Evolutionary conservation across 2,888 invertebrate genomes (phyloP), one percentile per base, ranked within the genome.

Genomic region (Parascotia fuliginaria): DNA sequence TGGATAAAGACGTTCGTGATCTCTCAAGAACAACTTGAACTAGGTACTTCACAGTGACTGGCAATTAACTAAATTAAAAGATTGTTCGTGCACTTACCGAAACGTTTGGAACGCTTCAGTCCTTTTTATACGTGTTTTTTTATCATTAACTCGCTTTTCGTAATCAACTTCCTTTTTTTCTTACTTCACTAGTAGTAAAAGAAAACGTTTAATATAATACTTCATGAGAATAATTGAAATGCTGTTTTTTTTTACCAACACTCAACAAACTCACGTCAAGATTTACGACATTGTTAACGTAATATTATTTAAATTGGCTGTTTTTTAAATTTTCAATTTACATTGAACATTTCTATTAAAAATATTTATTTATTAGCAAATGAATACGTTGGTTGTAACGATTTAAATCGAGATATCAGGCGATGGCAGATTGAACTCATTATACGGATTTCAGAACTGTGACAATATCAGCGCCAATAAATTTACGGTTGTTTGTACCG

Each of bases 1-100:
- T 91, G 91, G 89, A 90, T 90, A 91, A 91, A 91, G 91, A 92
- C 91, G 86, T 87, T 84, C 88, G 84, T 89, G 91, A 91, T 89
- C 89, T 90, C 87, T 92, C 84, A 85, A 89, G 89, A 89, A 86
- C 87, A 83, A 84, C 89, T 90, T 84, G 79, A 89, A 85, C 81
- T 84, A n/a, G n/a, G n/a, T n/a, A 83, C 89, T 89, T 80, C 81
- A 83, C 83, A 82, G 88, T 86, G 87, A 89, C 88, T 89, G 81
- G 86, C 89, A 89, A 92, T 91, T 91, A 91, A 89, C 85, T 88
- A 89, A 92, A 92, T 90, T 90, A 90, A 91, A 90, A 91, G 89
- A 91, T 84, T 87, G 84, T 85, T 83, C 85, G 87, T 85, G 79
- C 87, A 85, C 81, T 88, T 80, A 84, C 83, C 76, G 76, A 82